Evolutionary conservation across 2,797 vertebrate genomes (phyloP).

Genomic region (Tragopan temminckii): DNA sequence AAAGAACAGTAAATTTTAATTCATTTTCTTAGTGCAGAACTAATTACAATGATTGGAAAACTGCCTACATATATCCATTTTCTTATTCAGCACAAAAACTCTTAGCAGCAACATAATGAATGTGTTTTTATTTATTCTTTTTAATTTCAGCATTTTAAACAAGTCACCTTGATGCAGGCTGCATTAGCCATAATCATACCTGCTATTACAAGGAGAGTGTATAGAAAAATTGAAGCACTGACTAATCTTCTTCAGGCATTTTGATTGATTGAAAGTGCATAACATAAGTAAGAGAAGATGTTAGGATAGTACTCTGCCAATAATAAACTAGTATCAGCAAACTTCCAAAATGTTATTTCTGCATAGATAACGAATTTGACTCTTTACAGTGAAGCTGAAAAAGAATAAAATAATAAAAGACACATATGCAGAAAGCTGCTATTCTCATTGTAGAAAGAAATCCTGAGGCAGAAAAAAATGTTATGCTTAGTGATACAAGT

Average conservation of each 20-base stretch:
- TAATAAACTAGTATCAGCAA: not conserved
- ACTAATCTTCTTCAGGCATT: slow-evolving; percentile 8
- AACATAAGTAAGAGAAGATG: not conserved
- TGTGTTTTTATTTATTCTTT: slow-evolving; percentile 16
- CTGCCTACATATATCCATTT: slow-evolving; percentile 20
- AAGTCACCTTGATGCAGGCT: slow-evolving; percentile 40
- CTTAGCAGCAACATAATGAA: slow-evolving; percentile 24
- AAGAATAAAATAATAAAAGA: not conserved
- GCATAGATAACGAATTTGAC: not conserved
- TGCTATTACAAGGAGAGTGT: not conserved
- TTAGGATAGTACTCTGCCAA: not conserved
- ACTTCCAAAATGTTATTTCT: not conserved
- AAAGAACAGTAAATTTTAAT: slow-evolving; percentile 16
- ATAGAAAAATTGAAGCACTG: not conserved
- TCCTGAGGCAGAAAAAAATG: not conserved
- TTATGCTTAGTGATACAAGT: not conserved
- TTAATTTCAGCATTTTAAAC: slow-evolving; percentile 53
- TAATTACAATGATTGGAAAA: slow-evolving; percentile 52
- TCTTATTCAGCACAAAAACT: slow-evolving; percentile 56
- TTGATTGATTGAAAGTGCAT: not conserved
- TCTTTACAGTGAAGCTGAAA: not conserved
- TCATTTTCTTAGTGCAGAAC: slow-evolving; percentile 46
- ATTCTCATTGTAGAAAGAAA: not conserved
- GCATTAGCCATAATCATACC: slow-evolving; percentile 47
- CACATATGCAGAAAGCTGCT: not conserved